Base-by-base conservation (phyloP, 35 echinoderm and acorn worm species). In the Ophiothrix spiculata region DNA sequence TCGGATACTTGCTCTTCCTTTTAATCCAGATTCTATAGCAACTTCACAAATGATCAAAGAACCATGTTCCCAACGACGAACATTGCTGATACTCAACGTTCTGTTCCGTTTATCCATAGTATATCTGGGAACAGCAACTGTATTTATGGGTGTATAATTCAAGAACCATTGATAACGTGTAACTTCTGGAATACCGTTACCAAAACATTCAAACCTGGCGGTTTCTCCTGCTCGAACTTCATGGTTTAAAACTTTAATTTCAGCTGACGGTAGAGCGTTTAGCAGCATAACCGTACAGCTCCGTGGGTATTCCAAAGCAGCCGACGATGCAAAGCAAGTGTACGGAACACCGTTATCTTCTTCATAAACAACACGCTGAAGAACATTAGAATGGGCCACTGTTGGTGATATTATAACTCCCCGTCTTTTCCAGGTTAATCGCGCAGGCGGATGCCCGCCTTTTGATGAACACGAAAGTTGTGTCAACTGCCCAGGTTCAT, bases 321-420 rank as follows among this genome's bases (percentile, higher is more conserved):
- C 37, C 17, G 76, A 81, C 0, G 42, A 21, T 0, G 82, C 82
- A 19, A 56, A 80, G 40, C 89, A 91, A 31, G 77, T 86, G 77
- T 60, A 86, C 29, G 36, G 15, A 19, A 91, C 89, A 31, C 89
- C 89, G 76, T 91, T 91, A 35, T 91, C 89, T 10, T 56, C 35
- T 33, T 60, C 41, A 38, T 56, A 42, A 39, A 91, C 83, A 25
- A 80, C 39, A 21, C 76, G 56, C 56, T 91, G 39, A 31, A 91
- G 16, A 4, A 36, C 56, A 63, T 86, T 91, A 32, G 35, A 10
- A 28, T 80, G 89, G 28, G 38, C 54, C 1, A 75, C n/a, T 13
- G 76, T 73, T 0, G 32, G 49, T 19, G 82, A 60, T 17, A 91
- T 91, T 19, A 37, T 17, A 19, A 74, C 34, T 32, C 37, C 89